Conservation (phyloP, 2,113 vertebrate species). For the Myiozetetes cayanensis region DNA sequence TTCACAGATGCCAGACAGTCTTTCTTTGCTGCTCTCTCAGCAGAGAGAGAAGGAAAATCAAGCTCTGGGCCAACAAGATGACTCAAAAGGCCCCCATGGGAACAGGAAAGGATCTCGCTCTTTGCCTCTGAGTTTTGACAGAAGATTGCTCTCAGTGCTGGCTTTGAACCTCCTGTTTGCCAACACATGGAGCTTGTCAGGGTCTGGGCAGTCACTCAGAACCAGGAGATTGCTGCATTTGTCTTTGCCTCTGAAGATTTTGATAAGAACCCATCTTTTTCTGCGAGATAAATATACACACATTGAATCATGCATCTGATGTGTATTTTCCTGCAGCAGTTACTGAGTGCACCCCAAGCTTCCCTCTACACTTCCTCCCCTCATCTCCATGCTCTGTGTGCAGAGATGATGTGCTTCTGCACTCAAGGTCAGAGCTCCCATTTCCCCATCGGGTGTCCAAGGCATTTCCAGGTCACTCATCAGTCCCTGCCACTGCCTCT, state of each 20-base stretch:
- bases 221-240: neutral
- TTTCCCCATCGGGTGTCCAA: neutral
- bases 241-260: neutral
- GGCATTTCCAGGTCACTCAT: neutral
- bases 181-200: neutral
- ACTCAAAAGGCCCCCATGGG: neutral
- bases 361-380: neutral
- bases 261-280: neutral
- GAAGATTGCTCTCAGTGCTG: neutral
- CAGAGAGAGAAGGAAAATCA: neutral
- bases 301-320: no score
- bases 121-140: neutral
- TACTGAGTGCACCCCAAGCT: neutral
- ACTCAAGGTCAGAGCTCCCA: neutral
- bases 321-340: neutral
- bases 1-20: neutral
- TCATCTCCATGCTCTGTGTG: fast-evolving
- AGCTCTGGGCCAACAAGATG: neutral
- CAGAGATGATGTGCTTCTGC: neutral
- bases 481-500: neutral
- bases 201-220: neutral
- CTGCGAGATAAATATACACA: neutral
- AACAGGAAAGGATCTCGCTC: neutral
- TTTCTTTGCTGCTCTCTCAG: neutral
- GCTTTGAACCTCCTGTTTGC: neutral